Conservation (phyloP, 2,113 vertebrate species). For the Vicugna pacos region DNA sequence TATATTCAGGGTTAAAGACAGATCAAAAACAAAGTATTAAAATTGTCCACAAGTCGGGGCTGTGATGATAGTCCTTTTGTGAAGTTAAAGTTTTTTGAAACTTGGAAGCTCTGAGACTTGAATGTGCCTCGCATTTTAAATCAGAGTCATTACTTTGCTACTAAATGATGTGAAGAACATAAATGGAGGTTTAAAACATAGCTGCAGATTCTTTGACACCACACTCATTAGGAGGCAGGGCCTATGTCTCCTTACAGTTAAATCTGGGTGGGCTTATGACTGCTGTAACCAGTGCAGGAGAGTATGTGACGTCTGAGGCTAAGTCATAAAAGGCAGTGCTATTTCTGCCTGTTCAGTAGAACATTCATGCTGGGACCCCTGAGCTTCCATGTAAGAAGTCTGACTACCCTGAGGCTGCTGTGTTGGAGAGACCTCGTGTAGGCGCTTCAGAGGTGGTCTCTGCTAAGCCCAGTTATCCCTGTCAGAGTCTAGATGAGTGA, state of each 20-base stretch:
- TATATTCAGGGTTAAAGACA: constrained; percentile 45
- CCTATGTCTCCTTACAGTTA: background rate
- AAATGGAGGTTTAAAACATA: constrained; percentile 7
- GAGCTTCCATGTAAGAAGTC: background rate
- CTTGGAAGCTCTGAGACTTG: background rate
- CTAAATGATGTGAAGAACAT: background rate
- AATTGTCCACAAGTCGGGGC: constrained; percentile 21
- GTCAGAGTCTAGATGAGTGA: constrained; percentile 17
- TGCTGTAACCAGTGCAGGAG: background rate
- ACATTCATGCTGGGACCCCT: background rate
- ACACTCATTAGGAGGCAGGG: background rate
- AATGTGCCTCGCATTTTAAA: constrained; percentile 25
- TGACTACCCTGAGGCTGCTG: background rate
- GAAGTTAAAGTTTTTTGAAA: background rate
- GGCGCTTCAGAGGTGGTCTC: background rate
- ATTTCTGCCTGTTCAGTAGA: constrained; percentile 18
- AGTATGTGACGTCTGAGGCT: background rate
- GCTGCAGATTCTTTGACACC: background rate
- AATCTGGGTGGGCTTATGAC: constrained; percentile 41
- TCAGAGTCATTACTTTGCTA: constrained; percentile 36
- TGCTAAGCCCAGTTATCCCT: background rate
- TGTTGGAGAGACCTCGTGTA: constrained; percentile 15
- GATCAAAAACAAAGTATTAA: constrained; percentile 57
- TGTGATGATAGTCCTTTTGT: constrained; percentile 41
- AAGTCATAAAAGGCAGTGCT: constrained; percentile 1